Conservation (phyloP, 1,140 invertebrate species). For the Latrodectus geometricus region DNA sequence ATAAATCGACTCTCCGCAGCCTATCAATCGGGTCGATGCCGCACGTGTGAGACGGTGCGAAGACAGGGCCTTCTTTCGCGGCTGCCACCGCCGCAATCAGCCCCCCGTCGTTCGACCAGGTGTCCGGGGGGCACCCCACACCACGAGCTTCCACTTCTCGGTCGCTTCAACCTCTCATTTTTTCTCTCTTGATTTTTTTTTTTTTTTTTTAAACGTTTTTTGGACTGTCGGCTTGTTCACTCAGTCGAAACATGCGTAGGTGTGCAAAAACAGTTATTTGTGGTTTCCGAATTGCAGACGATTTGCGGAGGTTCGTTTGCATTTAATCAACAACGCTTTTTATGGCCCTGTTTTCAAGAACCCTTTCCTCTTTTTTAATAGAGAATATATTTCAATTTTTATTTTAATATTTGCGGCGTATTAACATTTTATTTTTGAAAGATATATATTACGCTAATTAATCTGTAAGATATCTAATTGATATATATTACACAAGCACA, state of each 20-base stretch:
- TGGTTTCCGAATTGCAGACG: too few relatives aligned
- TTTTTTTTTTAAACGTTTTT: background rate
- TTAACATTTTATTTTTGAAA: too few relatives aligned
- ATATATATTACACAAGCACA: too few relatives aligned
- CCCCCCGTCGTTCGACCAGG: slow-evolving; percentile 37
- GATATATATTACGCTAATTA: too few relatives aligned
- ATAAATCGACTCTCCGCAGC: slow-evolving; percentile 20
- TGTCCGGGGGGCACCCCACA: slow-evolving; percentile 31
- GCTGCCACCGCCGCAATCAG: slow-evolving; percentile 42
- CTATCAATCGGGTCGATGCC: background rate
- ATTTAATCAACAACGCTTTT: background rate
- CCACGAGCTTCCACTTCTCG: background rate
- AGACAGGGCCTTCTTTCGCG: background rate
- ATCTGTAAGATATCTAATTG: too few relatives aligned
- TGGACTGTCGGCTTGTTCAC: background rate
- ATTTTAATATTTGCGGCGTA: too few relatives aligned
- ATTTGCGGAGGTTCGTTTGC: too few relatives aligned
- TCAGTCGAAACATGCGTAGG: background rate
- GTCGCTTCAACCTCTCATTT: background rate
- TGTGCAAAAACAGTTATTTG: background rate
- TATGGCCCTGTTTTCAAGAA: background rate
- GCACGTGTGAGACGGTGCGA: background rate
- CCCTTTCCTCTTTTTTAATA: too few relatives aligned
- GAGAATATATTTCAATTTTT: too few relatives aligned
- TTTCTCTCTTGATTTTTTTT: background rate